A percentile compares a stretch with the other conserved stretches of the same genome.
Conservation (phyloP, 2,888 invertebrate genomes). For the Rotaria sp. region DNA sequence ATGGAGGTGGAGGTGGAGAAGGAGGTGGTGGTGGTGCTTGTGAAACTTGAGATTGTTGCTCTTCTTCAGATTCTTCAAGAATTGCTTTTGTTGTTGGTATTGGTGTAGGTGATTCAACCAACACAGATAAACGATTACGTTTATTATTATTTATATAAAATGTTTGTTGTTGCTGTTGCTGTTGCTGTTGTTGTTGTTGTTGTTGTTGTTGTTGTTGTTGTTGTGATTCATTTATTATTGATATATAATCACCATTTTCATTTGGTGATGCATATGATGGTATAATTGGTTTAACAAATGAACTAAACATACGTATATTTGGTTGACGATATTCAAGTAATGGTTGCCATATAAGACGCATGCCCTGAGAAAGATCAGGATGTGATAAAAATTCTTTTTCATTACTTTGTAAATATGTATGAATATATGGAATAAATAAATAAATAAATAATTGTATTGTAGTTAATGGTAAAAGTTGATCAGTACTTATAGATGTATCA, state of each 20-base stretch:
- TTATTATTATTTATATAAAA: conserved; percentile 2
- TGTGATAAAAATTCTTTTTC: conserved; percentile 86
- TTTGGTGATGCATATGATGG: conserved; percentile 16
- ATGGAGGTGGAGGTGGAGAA: too few relatives aligned
- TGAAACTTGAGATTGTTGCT: not conserved
- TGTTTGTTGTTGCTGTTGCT: not conserved
- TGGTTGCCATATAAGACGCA: conserved; percentile 75
- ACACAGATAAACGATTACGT: conserved; percentile 14
- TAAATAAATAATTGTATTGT: conserved; percentile 81
- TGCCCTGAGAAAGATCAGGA: conserved; percentile 78
- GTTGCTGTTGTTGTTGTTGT: not conserved
- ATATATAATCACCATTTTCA: conserved; percentile 1
- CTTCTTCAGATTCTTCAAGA: not conserved
- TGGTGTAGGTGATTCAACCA: conserved; percentile 2
- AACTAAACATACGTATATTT: conserved; percentile 82
- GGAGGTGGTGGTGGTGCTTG: not conserved
- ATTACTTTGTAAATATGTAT: conserved; percentile 67
- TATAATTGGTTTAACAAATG: conserved; percentile 63
- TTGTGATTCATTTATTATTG: not conserved
- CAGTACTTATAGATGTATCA: not conserved
- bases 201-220: not conserved
- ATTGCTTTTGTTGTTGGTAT: not conserved
- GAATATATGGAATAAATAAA: conserved; percentile 77
- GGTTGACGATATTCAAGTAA: conserved; percentile 92
- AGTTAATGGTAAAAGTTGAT: conserved; percentile 48